Conservation (phyloP, 2,797 vertebrate species). For the Potorous gilbertii region DNA sequence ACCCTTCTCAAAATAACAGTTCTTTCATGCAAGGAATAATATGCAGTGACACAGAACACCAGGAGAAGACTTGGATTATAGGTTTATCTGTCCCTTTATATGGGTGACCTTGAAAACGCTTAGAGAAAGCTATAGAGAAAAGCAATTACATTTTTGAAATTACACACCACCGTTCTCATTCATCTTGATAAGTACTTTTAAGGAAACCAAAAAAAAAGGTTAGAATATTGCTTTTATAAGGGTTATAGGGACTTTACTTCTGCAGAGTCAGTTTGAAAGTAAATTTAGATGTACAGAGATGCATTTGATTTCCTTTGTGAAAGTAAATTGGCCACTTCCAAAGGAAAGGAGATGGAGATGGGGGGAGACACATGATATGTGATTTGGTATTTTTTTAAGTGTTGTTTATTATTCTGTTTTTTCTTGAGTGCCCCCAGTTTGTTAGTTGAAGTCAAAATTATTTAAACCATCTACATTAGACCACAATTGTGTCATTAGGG, state of each 20-base stretch:
- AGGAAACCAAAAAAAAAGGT: constrained; percentile 80
- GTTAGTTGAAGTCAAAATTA: constrained; percentile 46
- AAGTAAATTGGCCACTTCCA: constrained; percentile 77
- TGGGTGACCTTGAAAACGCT: constrained; percentile 85
- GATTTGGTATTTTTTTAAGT: neutral
- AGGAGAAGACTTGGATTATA: constrained; percentile 73
- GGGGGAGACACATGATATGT: neutral
- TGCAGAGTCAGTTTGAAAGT: constrained; percentile 81
- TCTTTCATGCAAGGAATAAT: constrained; percentile 41
- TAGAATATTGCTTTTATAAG: constrained; percentile 82
- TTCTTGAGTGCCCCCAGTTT: constrained; percentile 29
- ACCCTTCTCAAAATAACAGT: constrained; percentile 38
- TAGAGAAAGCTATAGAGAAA: constrained; percentile 84
- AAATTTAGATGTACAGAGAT: constrained; percentile 85
- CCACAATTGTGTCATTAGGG: constrained; percentile 25
- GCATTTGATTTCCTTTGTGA: constrained; percentile 83
- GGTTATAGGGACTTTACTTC: constrained; percentile 77
- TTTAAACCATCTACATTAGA: constrained; percentile 42
- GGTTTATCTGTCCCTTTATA: constrained; percentile 74
- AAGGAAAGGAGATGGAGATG: neutral
- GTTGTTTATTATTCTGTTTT: constrained; percentile 41
- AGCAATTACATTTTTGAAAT: constrained; percentile 90
- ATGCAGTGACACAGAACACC: constrained; percentile 50
- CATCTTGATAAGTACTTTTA: constrained; percentile 89
- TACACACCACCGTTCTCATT: constrained; percentile 86